Conservation (phyloP, 2,113 vertebrate species). For the Capreolus pygargus region DNA sequence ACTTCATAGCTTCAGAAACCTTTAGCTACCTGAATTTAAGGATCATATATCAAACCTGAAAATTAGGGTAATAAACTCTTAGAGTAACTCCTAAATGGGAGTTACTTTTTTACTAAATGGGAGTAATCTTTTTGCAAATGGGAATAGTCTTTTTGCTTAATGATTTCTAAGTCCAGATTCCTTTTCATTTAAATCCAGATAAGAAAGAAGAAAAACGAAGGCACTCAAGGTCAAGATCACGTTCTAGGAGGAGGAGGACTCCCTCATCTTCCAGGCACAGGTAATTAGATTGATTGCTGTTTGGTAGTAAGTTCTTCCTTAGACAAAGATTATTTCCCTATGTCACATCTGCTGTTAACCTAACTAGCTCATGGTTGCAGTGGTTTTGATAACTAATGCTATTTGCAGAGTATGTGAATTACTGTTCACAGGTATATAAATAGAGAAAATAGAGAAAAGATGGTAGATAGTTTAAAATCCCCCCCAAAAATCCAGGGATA, state of each 20-base stretch:
- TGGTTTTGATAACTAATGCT: background rate
- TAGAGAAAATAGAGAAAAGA: background rate
- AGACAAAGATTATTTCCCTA: background rate
- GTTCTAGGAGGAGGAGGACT: conserved; percentile 92
- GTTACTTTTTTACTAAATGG: background rate
- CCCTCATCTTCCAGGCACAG: conserved; percentile 95
- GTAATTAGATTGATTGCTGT: conserved; percentile 78
- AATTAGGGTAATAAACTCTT: background rate
- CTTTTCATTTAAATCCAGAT: conserved; percentile 79
- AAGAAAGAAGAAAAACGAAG: conserved; percentile 98
- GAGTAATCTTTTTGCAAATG: background rate
- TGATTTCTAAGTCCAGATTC: background rate
- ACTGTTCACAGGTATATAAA: background rate
- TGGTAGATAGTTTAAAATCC: background rate
- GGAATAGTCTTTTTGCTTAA: background rate
- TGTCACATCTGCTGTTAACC: background rate
- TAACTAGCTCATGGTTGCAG: background rate
- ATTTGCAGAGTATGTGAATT: background rate
- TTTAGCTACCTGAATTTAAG: background rate
- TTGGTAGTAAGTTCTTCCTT: background rate
- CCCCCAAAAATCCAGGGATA: background rate
- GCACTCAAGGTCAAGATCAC: conserved; percentile 92
- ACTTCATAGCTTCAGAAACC: background rate
- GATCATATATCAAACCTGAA: background rate
- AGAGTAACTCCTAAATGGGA: background rate